A percentile compares a stretch with the other conserved stretches of the same genome.
Conservation (phyloP, 2,113 vertebrate species). For the Bagarius yarrelli region DNA sequence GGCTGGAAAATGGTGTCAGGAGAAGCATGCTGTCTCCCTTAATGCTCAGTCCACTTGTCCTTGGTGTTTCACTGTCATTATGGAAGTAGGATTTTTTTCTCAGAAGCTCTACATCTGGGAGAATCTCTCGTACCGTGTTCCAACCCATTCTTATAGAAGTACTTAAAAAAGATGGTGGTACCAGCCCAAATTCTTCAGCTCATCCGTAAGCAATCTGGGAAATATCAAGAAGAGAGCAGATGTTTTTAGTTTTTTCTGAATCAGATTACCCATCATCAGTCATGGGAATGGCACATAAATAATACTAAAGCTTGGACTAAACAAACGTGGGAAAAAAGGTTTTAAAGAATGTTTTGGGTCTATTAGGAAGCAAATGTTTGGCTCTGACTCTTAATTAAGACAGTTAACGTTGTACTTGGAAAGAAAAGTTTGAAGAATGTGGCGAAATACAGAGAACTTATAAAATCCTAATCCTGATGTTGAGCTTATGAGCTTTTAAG, state of each 20-base stretch:
- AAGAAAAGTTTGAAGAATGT: background rate
- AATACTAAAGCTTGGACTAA: background rate
- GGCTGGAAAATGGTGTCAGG: background rate
- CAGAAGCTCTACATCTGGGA: background rate
- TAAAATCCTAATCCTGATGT: background rate
- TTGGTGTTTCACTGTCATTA: background rate
- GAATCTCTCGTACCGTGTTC: background rate
- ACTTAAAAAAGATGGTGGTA: background rate
- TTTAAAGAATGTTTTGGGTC: slow-evolving; percentile 8
- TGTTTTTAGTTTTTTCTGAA: background rate
- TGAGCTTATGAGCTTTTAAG: no score
- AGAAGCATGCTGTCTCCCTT: background rate
- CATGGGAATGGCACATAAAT: slow-evolving; percentile 1
- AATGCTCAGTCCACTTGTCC: background rate
- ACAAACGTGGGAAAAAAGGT: background rate
- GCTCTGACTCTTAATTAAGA: background rate
- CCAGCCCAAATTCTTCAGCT: background rate
- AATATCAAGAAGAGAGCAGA: background rate
- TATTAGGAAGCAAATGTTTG: slow-evolving; percentile 9
- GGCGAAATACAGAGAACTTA: background rate
- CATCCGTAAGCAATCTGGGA: background rate
- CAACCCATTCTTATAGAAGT: background rate
- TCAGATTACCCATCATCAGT: background rate
- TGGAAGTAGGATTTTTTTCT: background rate
- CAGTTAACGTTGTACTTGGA: slow-evolving; percentile 15